Evolutionary conservation across 2,797 vertebrate species (phyloP), one percentile per base, ranked within the genome.

Genomic region (Harpagifer antarcticus): DNA sequence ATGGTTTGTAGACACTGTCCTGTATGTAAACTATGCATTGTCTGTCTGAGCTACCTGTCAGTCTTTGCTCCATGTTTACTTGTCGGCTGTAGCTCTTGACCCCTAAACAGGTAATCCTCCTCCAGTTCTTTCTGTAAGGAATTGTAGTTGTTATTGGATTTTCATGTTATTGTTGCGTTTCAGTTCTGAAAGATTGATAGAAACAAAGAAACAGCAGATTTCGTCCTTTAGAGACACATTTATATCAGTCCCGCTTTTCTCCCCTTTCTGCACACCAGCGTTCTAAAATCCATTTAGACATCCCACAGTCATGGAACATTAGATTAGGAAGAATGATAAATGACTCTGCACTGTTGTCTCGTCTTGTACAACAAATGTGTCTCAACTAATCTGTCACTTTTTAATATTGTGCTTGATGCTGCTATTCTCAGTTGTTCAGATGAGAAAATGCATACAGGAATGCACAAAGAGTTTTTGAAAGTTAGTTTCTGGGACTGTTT

Each of bases 351-450:
- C 27, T 9, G 33, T 37, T 37, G 33, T 37, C 33, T 37, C 6
- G 33, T 37, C 33, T 37, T 37, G 33, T 37, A 37, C 33, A 2
- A 37, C 33, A 37, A 37, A 54, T 43, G n/a, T 20, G 60, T 47
- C 16, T 40, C 66, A 47, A 74, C 58, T 48, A 20, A 52, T 60
- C 60, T 5, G 17, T 19, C 61, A 48, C 12, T 40, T 44, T 27
- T 50, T 69, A 59, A 59, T 49, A 43, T 52, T 64, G 31, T 0
- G 50, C 58, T 53, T 14, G 23, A 33, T 44, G 23, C n/a, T 42
- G 50, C 64, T 49, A 4, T 20, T 31, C 37, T 62, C 13, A 7
- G 44, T 17, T 33, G 17, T 33, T 68, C 4, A 50, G n/a, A 47
- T 9, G 3, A 4, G 12, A 63, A 56, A 63, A 63, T 55, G 9